phyloP scores from a whole-genome alignment of 1,140 invertebrate genomes.

The Physella acuta region DNA sequence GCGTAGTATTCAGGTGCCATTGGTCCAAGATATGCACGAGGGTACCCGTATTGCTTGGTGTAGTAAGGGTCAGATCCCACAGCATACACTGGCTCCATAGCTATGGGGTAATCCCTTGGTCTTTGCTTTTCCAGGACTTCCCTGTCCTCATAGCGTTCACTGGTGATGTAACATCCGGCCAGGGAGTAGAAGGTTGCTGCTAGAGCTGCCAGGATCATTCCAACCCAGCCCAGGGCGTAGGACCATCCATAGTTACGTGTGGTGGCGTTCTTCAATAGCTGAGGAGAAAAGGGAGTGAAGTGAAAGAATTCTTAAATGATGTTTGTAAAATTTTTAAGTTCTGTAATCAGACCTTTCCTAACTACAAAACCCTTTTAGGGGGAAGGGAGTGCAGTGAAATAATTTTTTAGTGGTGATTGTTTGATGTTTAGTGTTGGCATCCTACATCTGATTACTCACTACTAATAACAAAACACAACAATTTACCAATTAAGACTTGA shows the following conservation, averaged over 20 bases:
- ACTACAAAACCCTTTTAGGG: too few relatives aligned
- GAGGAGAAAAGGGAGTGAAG: slow-evolving; percentile 6
- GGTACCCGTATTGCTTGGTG: slow-evolving; percentile 35
- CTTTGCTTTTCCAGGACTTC: slow-evolving; percentile 35
- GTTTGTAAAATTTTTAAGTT: too few relatives aligned
- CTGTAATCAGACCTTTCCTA: too few relatives aligned
- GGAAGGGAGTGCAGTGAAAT: too few relatives aligned
- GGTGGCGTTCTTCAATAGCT: slow-evolving; percentile 39
- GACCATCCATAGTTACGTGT: slow-evolving; percentile 47
- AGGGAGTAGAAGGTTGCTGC: slow-evolving; percentile 51
- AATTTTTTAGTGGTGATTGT: too few relatives aligned
- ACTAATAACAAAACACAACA: too few relatives aligned
- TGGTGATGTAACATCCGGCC: slow-evolving; percentile 50
- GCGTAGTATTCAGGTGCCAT: slow-evolving; percentile 39
- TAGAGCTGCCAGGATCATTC: slow-evolving; percentile 48
- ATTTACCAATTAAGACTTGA: too few relatives aligned
- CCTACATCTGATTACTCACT: too few relatives aligned
- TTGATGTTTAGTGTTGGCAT: too few relatives aligned
- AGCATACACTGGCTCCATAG: slow-evolving; percentile 37
- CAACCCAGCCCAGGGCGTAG: slow-evolving; percentile 54
- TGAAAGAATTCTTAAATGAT: too few relatives aligned
- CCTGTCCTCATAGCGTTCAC: slow-evolving; percentile 39
- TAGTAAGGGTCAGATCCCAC: slow-evolving; percentile 24
- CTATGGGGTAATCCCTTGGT: slow-evolving; percentile 41
- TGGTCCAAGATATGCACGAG: slow-evolving; percentile 27